Evolutionary conservation across 2,113 vertebrate genomes (phyloP), one percentile per base, ranked within the genome.

Genomic region (Balaeniceps rex): DNA sequence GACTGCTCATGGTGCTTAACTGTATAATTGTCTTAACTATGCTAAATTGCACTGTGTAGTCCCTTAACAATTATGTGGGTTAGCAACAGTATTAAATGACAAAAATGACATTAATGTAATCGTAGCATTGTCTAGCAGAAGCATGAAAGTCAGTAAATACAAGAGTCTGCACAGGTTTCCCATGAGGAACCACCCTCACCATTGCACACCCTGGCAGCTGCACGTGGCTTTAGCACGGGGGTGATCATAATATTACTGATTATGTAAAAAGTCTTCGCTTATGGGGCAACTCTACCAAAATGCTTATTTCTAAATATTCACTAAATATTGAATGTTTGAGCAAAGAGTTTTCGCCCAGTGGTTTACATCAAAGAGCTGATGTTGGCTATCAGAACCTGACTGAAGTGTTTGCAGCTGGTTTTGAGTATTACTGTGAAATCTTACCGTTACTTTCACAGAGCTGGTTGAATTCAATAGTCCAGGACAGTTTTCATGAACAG

Each of bases 11-110:
- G 36, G 70, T 72, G 58, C 63, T 91, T 74, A 93, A 93, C 63
- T 66, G 46, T 87, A 4, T 85, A 93, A 95, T 93, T 87, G 81
- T 87, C 87, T 86, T 91, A 88, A 95, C 91, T 74, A 54, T 51
- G 64, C 38, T 60, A 86, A 95, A 91, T 68, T 95, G 87, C 66
- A n/a, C 63, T 72, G 74, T 54, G 69, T 10, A 92, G 74, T 96
- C 91, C 81, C 94, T 74, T 63, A 94, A 89, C 87, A 76, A 94
- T 97, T 97, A 89, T 47, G 24, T 72, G 79, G 68, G 75, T n/a
- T 77, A 77, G 75, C n/a, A 90, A 65, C 25, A 77, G 81, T 91
- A 94, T 96, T 87, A 94, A 82, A 74, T 93, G 78, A 69, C 93
- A 88, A 71, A 91, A 94, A 83, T 70, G 19, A 34, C 82, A 93